These are phyloP conservation scores for Corynorhinus townsendii DNA, from an alignment of 2,113 vertebrate species.

Conservation along the genomic window DNA sequence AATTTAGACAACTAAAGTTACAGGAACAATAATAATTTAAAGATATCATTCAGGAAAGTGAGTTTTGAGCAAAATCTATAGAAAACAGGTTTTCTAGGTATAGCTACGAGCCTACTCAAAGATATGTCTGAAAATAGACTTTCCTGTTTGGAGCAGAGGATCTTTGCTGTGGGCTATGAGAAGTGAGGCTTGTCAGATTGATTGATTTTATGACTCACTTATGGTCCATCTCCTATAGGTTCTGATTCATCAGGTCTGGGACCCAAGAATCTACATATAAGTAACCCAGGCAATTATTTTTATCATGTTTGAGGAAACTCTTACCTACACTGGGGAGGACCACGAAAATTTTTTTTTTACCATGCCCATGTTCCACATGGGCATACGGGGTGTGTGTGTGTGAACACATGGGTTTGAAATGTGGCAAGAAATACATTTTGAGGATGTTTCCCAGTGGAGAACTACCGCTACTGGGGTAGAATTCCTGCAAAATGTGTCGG, in stretches of 20 bases:
- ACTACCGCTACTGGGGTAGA: neutral
- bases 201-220: neutral
- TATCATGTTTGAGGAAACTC: neutral
- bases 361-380: neutral
- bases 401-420: neutral
- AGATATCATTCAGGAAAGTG: neutral
- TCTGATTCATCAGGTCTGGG: neutral
- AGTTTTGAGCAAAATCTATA: neutral
- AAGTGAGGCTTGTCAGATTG: neutral
- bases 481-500: neutral
- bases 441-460: neutral
- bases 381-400: neutral
- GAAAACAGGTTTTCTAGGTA: neutral
- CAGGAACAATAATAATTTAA: neutral
- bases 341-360: neutral
- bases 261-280: neutral
- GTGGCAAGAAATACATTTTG: neutral
- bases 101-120: neutral
- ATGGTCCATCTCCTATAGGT: neutral
- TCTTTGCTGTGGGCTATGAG: neutral
- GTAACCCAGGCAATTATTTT: neutral
- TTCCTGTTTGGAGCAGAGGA: neutral
- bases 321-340: neutral
- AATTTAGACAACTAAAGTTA: neutral
- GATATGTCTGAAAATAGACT: neutral